Evolutionary conservation across 1,140 invertebrate genomes (phyloP), one percentile per base, ranked within the genome.

Genomic region (Eumaeus atala): DNA sequence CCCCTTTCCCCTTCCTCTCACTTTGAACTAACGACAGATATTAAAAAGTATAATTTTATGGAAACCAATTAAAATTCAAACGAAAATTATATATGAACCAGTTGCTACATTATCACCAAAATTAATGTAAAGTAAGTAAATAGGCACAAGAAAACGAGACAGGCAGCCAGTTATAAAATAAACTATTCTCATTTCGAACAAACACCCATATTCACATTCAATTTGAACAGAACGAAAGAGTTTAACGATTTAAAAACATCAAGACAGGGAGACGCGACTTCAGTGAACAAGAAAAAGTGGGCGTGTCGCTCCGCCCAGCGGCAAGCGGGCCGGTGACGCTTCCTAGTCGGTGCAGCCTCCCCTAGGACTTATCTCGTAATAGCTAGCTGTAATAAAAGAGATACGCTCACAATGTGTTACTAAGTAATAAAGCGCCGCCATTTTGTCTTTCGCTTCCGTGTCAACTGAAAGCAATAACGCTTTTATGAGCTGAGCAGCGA

Each of bases 351-450:
- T 74, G 68, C 77, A 74, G 65, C 74, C 77, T 75, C 73, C 75
- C 70, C 73, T 65, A 51, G 67, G 68, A 70, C 62, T 84, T 81
- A 84, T 84, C 81, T 77, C 68, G 66, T 82, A 81, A 81, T 77
- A 80, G 74, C 62, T 71, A 75, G 75, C 67, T 83, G 81, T 79
- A 78, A 75, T 79, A 84, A 84, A 82, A 82, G 69, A 81, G 77
- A 83, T 77, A 80, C 70, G 67, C 64, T 75, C 68, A 68, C 70
- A 77, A 79, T 74, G 79, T 84, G 80, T 84, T 86, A 86, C 80
- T 86, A 84, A 86, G 83, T 84, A 84, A 86, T 86, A 83, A 81
- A 84, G 75, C 74, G 70, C 62, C 80, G 83, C 83, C 83, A 86
- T 86, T 81, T 86, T 86, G 80, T 78, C 74, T 76, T 66, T 67